Conservation (phyloP, 2,888 invertebrate species). For the Pandemis corylana region DNA sequence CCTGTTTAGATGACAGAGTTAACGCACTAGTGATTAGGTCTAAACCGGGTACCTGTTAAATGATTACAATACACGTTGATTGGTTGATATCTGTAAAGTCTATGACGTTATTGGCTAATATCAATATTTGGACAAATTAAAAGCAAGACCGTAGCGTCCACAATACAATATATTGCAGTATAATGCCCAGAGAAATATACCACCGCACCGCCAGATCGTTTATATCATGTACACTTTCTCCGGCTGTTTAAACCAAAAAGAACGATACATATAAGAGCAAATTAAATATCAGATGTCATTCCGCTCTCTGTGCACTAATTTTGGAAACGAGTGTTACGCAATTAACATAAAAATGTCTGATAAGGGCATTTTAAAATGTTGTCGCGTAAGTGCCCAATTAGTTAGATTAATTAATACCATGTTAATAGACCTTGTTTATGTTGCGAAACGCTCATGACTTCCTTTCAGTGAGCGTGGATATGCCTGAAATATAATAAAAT, state of each 20-base stretch:
- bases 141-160: neutral
- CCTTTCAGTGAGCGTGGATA: conserved; percentile 43
- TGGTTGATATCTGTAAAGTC: too few species aligned
- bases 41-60: neutral
- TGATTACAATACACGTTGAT: too few species aligned
- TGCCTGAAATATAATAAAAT: neutral
- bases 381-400: conserved; percentile 32
- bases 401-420: conserved; percentile 33
- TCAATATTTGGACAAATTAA: neutral
- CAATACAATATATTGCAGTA: neutral
- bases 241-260: conserved; percentile 28
- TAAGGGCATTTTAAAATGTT: conserved; percentile 20
- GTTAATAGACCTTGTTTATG: conserved; percentile 23
- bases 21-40: neutral
- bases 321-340: conserved; percentile 30
- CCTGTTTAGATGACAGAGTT: too few species aligned
- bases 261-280: conserved; percentile 34
- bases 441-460: conserved; percentile 19
- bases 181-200: neutral
- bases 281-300: conserved; percentile 37
- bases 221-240: conserved; percentile 36
- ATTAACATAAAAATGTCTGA: conserved; percentile 34
- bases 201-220: neutral
- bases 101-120: too few species aligned
- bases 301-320: conserved; percentile 31